Base-by-base conservation (phyloP, 1,140 invertebrate species). In the Drosophila sproati region DNA sequence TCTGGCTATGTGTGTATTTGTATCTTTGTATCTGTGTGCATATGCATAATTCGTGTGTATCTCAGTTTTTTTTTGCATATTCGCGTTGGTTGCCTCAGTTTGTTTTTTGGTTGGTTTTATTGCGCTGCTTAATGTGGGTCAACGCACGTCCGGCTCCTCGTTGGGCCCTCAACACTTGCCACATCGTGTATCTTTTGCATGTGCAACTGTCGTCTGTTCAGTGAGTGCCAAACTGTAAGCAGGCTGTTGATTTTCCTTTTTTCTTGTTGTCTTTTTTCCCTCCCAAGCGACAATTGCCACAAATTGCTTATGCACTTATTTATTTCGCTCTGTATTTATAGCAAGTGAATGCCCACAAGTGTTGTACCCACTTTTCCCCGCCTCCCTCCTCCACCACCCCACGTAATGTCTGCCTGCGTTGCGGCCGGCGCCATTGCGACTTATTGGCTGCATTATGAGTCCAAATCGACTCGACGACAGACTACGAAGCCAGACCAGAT, bases 151-250 rank as follows among this genome's bases (percentile, higher is more conserved):
- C 74, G 74, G 51, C 59, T 64, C 41, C 56, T 62, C 37, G n/a
- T 43, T 12, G 28, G 12, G 10, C 51, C 10, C 39, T 8, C n/a
- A 45, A 68, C 78, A 87, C 64, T 78, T 73, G 77, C 61, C 61
- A 54, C 83, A 72, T 88, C 82, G 73, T 87, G 88, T 88, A 66
- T 87, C 82, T 88, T 88, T 68, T 74, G 82, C 77, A 88, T 88
- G 82, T 88, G 72, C 77, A 73, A 68, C 71, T 76, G 82, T 62
- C 54, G 45, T 59, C 55, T 48, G 55, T 60, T 12, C 29, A 5
- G 62, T 52, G 78, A 28, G 69, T 85, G 51, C 67, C 72, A 88
- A 77, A 82, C 83, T 82, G 79, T 79, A 68, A 47, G 43, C 56
- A 48, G 64, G n/a, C 48, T 50, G 29, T 50, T 50, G 28, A 29